Conservation (phyloP, 2,888 invertebrate species). For the Coelogynopora nodosa region DNA sequence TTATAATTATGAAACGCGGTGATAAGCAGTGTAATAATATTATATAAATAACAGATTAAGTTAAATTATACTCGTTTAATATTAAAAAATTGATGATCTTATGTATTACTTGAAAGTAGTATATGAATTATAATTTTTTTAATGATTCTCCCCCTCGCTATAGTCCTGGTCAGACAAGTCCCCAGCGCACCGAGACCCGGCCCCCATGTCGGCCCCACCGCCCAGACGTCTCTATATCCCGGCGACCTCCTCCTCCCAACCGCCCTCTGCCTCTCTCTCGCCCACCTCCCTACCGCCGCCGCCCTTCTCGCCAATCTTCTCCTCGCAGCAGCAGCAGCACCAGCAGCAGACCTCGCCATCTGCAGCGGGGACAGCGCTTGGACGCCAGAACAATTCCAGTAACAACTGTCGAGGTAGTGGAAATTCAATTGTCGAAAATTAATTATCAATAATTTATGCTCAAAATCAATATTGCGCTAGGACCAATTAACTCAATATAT, state of each 20-base stretch:
- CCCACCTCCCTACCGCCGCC: constrained; percentile 5
- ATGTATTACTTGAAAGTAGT: no score
- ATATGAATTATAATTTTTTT: no score
- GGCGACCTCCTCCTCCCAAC: neutral
- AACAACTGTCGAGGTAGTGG: no score
- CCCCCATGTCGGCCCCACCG: neutral
- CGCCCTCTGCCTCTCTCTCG: neutral
- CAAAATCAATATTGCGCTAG: no score
- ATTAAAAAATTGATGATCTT: no score
- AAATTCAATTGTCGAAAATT: neutral
- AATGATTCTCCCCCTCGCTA: no score
- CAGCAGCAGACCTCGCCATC: neutral
- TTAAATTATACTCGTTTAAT: no score
- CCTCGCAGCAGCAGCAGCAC: neutral
- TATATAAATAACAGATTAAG: no score
- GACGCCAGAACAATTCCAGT: neutral
- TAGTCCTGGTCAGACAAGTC: neutral
- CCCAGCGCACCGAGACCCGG: neutral
- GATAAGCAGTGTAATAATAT: no score
- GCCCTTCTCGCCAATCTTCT: neutral
- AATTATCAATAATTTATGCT: neutral
- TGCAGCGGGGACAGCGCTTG: neutral
- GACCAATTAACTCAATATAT: no score
- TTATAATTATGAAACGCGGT: no score
- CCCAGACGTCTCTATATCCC: neutral